Conservation (phyloP, 2,797 vertebrate genomes). For the Nyctibius grandis region DNA sequence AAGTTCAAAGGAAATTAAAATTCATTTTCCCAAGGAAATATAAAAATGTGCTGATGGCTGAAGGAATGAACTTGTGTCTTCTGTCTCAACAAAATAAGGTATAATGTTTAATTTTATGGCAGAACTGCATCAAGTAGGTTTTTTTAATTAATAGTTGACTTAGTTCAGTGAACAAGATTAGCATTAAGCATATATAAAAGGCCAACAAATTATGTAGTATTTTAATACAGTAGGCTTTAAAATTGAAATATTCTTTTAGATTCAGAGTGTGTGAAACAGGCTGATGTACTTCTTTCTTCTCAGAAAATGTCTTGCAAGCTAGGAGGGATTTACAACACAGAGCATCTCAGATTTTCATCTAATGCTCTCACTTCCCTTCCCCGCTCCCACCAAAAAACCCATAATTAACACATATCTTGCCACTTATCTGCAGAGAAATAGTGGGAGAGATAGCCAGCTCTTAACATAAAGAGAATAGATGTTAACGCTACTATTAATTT, state of each 20-base stretch:
- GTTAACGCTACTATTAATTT: neutral
- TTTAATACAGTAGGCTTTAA: neutral
- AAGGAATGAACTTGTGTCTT: neutral
- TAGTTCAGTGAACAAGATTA: neutral
- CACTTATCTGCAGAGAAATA: neutral
- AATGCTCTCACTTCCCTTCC: neutral
- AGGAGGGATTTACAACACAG: neutral
- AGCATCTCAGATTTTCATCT: neutral
- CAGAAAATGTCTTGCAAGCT: neutral
- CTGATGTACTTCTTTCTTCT: neutral
- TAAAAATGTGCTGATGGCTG: neutral
- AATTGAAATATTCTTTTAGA: neutral
- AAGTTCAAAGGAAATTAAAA: neutral
- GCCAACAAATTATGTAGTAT: neutral
- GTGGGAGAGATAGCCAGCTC: neutral
- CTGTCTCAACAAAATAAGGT: neutral
- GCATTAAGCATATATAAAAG: neutral
- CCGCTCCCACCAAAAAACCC: accelerated
- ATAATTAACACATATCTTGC: neutral
- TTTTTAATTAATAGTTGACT: neutral
- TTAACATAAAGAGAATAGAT: neutral
- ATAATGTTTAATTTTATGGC: neutral
- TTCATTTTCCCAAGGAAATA: neutral
- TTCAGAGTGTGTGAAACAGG: neutral
- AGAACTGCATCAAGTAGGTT: neutral